Evolutionary conservation across 2,888 invertebrate genomes (phyloP), one percentile per base, ranked within the genome.

Genomic region (Zhuqinia jingwanae): DNA sequence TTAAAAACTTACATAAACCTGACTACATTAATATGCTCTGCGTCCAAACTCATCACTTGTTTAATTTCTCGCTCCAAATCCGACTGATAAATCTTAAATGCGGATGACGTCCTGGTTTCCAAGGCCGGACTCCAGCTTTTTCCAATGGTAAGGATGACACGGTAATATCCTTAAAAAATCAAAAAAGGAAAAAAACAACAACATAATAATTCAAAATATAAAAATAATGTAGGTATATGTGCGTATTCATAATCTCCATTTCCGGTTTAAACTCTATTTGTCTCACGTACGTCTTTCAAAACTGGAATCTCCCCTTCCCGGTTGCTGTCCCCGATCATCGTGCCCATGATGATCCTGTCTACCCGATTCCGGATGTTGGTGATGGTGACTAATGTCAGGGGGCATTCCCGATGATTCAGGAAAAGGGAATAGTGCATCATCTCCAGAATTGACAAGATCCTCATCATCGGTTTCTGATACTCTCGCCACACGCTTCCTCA

Each of bases 51-150:
- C 81, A 87, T 87, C 1, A 56, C 78, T 11, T 58, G 20, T 42
- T 78, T 80, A 13, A 90, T 80, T 56, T 88, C 89, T n/a, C 86
- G 53, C 36, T 89, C 89, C 68, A 90, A 70, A 11, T 90, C 90
- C 2, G 63, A 45, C 75, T 90, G 88, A 68, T 89, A 88, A 1
- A 82, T 47, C 17, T 25, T 68, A 65, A 89, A 90, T 20, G 87
- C 80, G 11, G 88, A 60, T 0, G 89, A 88, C 6, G 84, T 76
- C 1, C 77, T 81, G 0, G 85, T 75, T 63, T 88, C 88, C 25
- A 90, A 76, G 0, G 88, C 88, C 0, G 90, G 90, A 60, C 88
- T 90, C 90, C 90, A 90, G 20, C 86, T 89, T 60, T 89, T 90
- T 47, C 89, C 87, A 50, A 90, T 90, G 15, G 87, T 87, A 8